Percentiles rank a stretch among this genome's conserved stretches.
Conservation (phyloP, 2,888 invertebrate genomes). For the Cactoblastis cactorum region DNA sequence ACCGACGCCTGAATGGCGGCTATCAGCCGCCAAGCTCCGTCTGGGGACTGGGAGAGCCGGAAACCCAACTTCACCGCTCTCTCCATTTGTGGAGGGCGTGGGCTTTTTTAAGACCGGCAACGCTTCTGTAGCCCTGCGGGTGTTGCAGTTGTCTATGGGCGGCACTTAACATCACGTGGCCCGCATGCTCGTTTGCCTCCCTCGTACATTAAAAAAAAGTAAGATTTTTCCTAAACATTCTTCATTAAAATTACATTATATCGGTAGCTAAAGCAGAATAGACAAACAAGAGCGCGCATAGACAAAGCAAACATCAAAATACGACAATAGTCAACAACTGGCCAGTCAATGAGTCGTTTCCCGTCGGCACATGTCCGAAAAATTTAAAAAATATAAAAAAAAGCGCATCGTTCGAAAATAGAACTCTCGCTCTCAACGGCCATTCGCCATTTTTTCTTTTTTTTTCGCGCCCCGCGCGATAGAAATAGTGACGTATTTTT, state of each 20-base stretch:
- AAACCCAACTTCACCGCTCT: no score
- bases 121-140: no score
- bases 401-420: constrained; percentile 56
- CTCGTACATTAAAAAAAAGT: no score
- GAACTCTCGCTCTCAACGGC: constrained; percentile 65
- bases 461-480: constrained; percentile 62
- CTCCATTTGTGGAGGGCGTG: no score
- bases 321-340: constrained; percentile 9
- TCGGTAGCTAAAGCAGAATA: constrained; percentile 12
- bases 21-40: no score
- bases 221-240: no score
- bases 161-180: no score
- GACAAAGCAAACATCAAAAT: constrained; percentile 13
- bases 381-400: constrained; percentile 42
- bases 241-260: neutral
- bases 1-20: no score
- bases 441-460: constrained; percentile 53
- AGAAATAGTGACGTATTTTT: constrained; percentile 75
- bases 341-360: constrained; percentile 25
- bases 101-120: no score
- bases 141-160: no score
- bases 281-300: constrained; percentile 14
- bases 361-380: constrained; percentile 38
- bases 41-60: no score
- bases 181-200: no score